Evolutionary conservation across 2,797 vertebrate species (phyloP), one percentile per base, ranked within the genome.

Genomic region (Coranthus polyacanthus): DNA sequence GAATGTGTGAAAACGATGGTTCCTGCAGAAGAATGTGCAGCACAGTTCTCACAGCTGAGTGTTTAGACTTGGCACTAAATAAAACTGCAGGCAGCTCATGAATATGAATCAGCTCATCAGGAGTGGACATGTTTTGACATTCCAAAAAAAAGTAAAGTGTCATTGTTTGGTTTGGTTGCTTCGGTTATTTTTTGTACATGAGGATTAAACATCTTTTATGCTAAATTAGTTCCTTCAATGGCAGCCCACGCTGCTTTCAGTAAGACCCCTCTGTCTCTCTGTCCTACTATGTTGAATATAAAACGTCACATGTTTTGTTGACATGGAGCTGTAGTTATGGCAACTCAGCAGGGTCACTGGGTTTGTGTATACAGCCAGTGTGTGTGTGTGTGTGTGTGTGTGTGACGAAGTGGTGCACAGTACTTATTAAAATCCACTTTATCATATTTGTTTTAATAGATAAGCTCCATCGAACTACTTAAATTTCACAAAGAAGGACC

Each of bases 261-360:
- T 55, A 13, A 3, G 55, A 60, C 56, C 57, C 63, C 68, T 65
- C 51, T 51, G 72, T 75, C 69, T 12, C 24, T 43, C 44, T 32
- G 41, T 70, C 74, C 75, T 44, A 39, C 60, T 15, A 45, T 15
- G 42, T 47, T 84, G 82, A 86, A 87, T 84, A 81, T 76, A 74
- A n/a, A 87, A 78, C 12, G 67, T 85, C 81, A 79, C 81, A 71
- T 88, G 78, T 89, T 91, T 85, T 89, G 83, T 87, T 90, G 85
- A 89, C 78, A 7, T 62, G 42, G 58, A 77, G 75, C 81, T 56
- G 88, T 92, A 42, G 75, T 85, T 78, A 90, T 90, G 68, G 90
- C 72, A 88, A 91, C 86, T 47, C 76, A 59, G 72, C 72, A 47
- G 84, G 84, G 85, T 79, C 77, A 79, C 65, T 64, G 47, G 51